Conservation (phyloP, 2,113 vertebrate species). For the Pachycephala philippinensis region DNA sequence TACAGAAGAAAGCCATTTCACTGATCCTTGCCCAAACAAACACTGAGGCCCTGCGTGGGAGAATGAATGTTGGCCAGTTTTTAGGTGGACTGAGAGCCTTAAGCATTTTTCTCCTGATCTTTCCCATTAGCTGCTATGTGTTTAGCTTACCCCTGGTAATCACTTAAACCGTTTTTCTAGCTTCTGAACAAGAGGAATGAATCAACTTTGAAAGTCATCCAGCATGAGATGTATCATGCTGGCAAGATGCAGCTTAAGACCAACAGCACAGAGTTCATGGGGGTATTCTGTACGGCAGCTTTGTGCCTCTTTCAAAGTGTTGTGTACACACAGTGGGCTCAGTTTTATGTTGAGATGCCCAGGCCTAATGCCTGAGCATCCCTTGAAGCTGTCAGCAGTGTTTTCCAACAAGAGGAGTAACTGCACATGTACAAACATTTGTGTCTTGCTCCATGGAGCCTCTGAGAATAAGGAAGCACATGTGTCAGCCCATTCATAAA, state of each 20-base stretch:
- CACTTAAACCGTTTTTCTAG: conserved; percentile 1
- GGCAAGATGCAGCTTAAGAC: background rate
- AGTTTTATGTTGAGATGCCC: background rate
- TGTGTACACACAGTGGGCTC: background rate
- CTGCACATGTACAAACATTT: background rate
- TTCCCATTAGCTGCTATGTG: conserved; percentile 46
- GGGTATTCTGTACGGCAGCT: background rate
- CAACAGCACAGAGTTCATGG: background rate
- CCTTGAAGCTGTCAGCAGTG: background rate
- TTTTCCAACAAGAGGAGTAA: background rate
- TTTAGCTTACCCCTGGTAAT: conserved; percentile 36
- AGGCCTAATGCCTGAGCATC: background rate
- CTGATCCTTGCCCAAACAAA: conserved; percentile 34
- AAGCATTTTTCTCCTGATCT: conserved; percentile 21
- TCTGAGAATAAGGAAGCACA: background rate
- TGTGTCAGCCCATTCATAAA: background rate
- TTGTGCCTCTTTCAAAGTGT: background rate
- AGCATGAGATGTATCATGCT: background rate
- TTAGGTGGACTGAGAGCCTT: background rate
- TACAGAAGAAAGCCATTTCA: background rate
- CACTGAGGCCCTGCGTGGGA: background rate
- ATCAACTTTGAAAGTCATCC: conserved; percentile 33
- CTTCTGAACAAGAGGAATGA: background rate
- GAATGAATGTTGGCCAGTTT: background rate
- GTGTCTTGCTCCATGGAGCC: background rate